Evolutionary conservation across 2,113 vertebrate genomes (phyloP).

Genomic region (Pteruthius melanotis): DNA sequence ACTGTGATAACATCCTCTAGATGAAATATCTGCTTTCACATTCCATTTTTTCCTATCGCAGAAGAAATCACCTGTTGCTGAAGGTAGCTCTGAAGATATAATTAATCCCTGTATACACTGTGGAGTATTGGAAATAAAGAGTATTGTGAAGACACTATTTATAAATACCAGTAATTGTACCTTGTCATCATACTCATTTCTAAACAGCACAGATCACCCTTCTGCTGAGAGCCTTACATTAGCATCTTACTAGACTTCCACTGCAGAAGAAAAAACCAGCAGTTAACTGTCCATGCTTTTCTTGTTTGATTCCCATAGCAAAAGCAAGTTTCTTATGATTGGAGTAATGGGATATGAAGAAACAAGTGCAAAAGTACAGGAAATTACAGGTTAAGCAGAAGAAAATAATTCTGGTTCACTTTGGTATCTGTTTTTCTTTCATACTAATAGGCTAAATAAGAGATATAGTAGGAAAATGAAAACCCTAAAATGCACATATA

Average conservation of each 20-base stretch:
- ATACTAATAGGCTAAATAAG: background rate
- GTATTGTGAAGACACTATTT: background rate
- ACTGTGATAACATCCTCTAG: background rate
- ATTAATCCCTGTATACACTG: background rate
- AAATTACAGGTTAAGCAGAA: background rate
- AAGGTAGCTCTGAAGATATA: background rate
- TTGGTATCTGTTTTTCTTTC: background rate
- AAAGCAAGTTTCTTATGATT: background rate
- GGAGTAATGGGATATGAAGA: background rate
- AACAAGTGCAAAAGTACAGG: background rate
- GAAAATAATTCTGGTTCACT: background rate
- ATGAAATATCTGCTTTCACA: background rate
- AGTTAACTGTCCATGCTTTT: background rate
- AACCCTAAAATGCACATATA: background rate
- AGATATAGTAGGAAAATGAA: background rate
- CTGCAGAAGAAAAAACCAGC: background rate
- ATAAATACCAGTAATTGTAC: background rate
- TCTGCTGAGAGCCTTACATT: background rate
- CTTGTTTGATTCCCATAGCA: background rate
- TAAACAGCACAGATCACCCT: background rate
- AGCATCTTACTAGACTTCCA: background rate
- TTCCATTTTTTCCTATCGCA: background rate
- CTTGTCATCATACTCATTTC: background rate
- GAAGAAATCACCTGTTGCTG: background rate
- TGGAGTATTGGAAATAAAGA: background rate